A percentile compares a stretch with the other conserved stretches of the same genome.
Evolutionary conservation across 2,888 invertebrate species (phyloP).

Genomic region (Tachina grossa): DNA sequence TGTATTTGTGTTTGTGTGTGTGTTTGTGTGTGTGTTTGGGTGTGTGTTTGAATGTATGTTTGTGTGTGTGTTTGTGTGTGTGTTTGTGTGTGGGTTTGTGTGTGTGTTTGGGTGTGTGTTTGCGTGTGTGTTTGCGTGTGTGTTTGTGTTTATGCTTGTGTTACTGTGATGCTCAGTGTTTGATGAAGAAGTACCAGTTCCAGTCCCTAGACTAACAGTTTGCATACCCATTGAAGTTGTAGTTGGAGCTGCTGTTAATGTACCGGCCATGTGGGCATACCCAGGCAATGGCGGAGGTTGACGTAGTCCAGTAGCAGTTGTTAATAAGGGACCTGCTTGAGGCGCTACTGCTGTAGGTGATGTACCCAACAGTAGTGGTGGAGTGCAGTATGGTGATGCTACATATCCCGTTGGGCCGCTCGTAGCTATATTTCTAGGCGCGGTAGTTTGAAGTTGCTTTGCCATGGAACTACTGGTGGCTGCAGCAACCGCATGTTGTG

Average conservation of each 20-base stretch:
- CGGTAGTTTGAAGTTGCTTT: slow-evolving; percentile 69
- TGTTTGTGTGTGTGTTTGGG: neutral
- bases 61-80: neutral
- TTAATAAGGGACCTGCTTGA: slow-evolving; percentile 72
- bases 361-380: slow-evolving; percentile 73
- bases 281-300: slow-evolving; percentile 66
- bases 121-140: slow-evolving; percentile 27
- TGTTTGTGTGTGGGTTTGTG: slow-evolving; percentile 79
- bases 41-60: slow-evolving; percentile 75
- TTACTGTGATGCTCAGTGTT: slow-evolving; percentile 66
- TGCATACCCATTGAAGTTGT: slow-evolving; percentile 61
- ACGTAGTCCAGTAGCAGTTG: slow-evolving; percentile 69
- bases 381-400: slow-evolving; percentile 75
- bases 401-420: slow-evolving; percentile 76
- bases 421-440: slow-evolving; percentile 72
- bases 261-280: slow-evolving; percentile 66
- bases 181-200: slow-evolving; percentile 13
- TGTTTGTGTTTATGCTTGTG: neutral
- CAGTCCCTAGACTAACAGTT: neutral
- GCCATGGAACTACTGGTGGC: slow-evolving; percentile 66
- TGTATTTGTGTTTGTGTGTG: slow-evolving; percentile 81
- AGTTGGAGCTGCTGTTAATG: slow-evolving; percentile 36
- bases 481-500: slow-evolving; percentile 71
- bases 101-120: slow-evolving; percentile 78
- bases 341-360: slow-evolving; percentile 64